Evolutionary conservation across 1,140 invertebrate species (phyloP).

Genomic region (Drosophila sucinea): DNA sequence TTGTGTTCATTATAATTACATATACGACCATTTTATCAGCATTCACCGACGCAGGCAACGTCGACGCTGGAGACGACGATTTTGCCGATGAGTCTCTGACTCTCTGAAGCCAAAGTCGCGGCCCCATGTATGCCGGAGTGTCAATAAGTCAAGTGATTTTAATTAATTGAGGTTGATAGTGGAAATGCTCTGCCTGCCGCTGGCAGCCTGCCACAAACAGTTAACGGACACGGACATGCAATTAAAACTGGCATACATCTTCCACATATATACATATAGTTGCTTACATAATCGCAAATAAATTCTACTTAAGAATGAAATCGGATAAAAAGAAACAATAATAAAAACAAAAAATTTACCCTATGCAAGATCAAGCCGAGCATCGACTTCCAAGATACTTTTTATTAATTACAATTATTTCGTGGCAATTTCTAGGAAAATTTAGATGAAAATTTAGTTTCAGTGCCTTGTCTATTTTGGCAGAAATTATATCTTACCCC

Average conservation of each 20-base stretch:
- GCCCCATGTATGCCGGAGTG: conserved; percentile 47
- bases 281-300: conserved; percentile 39
- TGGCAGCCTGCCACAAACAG: conserved; percentile 58
- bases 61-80: background rate
- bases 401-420: no score
- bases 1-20: conserved; percentile 76
- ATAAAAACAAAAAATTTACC: no score
- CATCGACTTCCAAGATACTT: no score
- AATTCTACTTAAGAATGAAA: conserved; percentile 37
- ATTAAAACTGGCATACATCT: conserved; percentile 48
- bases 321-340: conserved; percentile 22
- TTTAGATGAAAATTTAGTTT: no score
- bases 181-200: conserved; percentile 51
- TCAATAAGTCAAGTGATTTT: conserved; percentile 81
- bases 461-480: no score
- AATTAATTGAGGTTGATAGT: conserved; percentile 75
- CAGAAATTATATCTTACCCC: no score
- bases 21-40: conserved; percentile 65
- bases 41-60: conserved; percentile 25
- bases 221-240: conserved; percentile 47
- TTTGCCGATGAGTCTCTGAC: no score
- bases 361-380: no score
- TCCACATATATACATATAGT: conserved; percentile 9
- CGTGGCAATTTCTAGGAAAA: no score
- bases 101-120: conserved; percentile 14